A percentile compares a stretch with the other conserved stretches of the same genome.
Conservation (phyloP, 2,113 vertebrate species). For the Gambusia affinis region DNA sequence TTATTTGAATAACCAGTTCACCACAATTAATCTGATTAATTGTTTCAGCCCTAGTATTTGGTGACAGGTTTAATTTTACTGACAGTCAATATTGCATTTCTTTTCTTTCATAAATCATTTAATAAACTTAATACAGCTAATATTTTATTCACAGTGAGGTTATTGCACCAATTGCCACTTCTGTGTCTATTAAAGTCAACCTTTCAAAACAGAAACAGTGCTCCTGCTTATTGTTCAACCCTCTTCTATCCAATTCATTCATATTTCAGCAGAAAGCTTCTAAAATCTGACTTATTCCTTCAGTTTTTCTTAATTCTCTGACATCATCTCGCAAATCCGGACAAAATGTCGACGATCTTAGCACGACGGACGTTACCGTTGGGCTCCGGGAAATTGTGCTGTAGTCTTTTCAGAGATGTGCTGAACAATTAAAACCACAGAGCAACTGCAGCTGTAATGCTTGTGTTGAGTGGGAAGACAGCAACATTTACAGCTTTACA, state of each 20-base stretch:
- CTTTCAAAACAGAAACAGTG: not conserved
- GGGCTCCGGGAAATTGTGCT: not conserved
- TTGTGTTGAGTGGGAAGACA: constrained; percentile 7
- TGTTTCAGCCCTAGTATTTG: no score
- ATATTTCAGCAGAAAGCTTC: not conserved
- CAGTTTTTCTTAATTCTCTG: not conserved
- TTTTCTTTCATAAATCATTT: not conserved
- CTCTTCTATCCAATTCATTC: not conserved
- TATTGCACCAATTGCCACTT: not conserved
- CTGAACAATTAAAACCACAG: not conserved
- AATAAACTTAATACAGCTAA: not conserved
- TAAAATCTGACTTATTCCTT: not conserved
- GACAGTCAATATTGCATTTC: no score
- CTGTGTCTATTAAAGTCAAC: not conserved
- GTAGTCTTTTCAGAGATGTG: not conserved
- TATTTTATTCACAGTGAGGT: not conserved
- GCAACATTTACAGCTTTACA: not conserved
- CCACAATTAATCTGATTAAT: no score
- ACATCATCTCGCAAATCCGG: not conserved
- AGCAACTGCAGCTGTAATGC: not conserved
- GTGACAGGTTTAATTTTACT: no score
- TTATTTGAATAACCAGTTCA: no score
- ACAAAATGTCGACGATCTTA: not conserved
- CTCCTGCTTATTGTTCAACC: not conserved
- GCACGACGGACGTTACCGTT: not conserved